A percentile compares a stretch with the other conserved stretches of the same genome.
These are phyloP conservation scores for Ochropleura plecta DNA, from an alignment of 2,888 invertebrate genomes.

Conservation along the genomic window DNA sequence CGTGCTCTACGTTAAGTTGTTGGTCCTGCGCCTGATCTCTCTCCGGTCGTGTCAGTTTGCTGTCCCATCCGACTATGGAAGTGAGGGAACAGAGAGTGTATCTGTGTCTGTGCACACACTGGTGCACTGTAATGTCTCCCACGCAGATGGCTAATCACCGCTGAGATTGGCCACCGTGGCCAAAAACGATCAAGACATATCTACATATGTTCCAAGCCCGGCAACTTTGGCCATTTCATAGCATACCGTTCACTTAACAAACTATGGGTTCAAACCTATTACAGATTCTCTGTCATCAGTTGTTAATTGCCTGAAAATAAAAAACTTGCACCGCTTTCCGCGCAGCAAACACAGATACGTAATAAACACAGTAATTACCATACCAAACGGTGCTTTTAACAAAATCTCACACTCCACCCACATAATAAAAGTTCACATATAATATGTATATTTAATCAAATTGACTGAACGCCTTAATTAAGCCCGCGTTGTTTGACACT, in stretches of 20 bases:
- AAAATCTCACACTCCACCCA: slow-evolving; percentile 48
- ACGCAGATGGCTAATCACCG: too few relatives aligned
- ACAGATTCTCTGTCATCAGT: neutral
- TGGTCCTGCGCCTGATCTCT: too few relatives aligned
- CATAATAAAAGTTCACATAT: slow-evolving; percentile 37
- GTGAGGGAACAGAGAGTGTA: too few relatives aligned
- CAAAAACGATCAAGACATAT: too few relatives aligned
- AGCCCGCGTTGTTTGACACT: slow-evolving; percentile 61
- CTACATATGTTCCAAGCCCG: neutral
- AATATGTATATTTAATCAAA: slow-evolving; percentile 56
- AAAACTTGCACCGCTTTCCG: neutral
- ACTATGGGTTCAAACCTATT: neutral
- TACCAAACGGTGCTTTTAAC: slow-evolving; percentile 42
- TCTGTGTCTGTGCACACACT: too few relatives aligned
- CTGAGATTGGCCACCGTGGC: too few relatives aligned
- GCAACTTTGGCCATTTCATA: neutral
- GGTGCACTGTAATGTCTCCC: too few relatives aligned
- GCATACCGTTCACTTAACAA: neutral
- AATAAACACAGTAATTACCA: slow-evolving; percentile 49
- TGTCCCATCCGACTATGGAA: too few relatives aligned
- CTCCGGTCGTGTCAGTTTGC: too few relatives aligned
- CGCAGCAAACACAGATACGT: neutral
- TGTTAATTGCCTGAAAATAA: slow-evolving; percentile 14
- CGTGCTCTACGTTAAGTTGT: too few relatives aligned
- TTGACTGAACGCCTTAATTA: slow-evolving; percentile 64